Conservation (phyloP, 2,888 invertebrate genomes). For the Rhingia rostrata region DNA sequence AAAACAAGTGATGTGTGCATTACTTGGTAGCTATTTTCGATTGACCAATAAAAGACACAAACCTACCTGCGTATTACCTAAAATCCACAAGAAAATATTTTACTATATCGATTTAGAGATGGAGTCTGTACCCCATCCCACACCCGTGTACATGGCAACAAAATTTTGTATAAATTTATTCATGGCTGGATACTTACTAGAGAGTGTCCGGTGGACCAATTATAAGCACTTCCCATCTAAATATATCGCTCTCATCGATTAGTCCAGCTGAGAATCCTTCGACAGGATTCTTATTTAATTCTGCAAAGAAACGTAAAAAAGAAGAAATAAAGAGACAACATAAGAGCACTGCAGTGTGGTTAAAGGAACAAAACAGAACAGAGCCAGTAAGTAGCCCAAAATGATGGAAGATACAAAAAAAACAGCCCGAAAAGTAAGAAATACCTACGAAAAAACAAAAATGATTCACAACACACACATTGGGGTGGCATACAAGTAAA, state of each 20-base stretch:
- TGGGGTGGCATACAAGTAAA: conserved; percentile 41
- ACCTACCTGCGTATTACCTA: conserved; percentile 10
- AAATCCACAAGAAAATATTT: conserved; percentile 7
- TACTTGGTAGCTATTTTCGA: not conserved
- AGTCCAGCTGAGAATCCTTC: conserved; percentile 99
- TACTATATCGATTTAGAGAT: conserved; percentile 29
- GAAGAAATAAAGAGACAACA: conserved; percentile 42
- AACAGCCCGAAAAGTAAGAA: conserved; percentile 29
- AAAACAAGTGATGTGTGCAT: not conserved
- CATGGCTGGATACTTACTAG: conserved; percentile 90
- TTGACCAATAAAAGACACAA: conserved; percentile 5
- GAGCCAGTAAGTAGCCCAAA: conserved; percentile 21
- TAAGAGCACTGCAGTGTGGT: conserved; percentile 47
- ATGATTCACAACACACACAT: conserved; percentile 53
- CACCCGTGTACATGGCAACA: not conserved
- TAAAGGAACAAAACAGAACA: conserved; percentile 29
- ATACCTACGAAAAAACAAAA: conserved; percentile 24
- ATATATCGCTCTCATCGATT: conserved; percentile 99
- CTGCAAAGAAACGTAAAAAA: conserved; percentile 85
- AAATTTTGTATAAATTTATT: not conserved
- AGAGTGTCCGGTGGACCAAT: conserved; percentile 99
- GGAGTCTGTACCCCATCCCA: not conserved
- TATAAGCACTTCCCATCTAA: conserved; percentile 99
- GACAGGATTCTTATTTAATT: conserved; percentile 99
- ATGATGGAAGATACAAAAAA: conserved; percentile 22